Evolutionary conservation across 2,888 invertebrate genomes (phyloP).

Genomic region (Subacronicta megacephala): DNA sequence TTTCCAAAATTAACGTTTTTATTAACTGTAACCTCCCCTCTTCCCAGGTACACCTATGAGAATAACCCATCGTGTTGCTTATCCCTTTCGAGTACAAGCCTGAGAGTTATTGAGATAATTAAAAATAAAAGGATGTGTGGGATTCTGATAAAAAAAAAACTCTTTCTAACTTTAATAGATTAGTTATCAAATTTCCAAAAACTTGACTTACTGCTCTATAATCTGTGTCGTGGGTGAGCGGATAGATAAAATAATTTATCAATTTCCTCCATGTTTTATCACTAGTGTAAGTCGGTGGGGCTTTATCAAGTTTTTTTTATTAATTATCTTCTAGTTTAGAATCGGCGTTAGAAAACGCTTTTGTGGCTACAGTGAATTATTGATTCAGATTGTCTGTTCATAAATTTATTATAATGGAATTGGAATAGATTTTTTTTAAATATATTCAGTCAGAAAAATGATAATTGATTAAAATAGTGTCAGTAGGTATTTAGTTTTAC

Average conservation of each 20-base stretch:
- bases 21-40: too few species aligned
- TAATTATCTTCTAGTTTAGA: slow-evolving; percentile 60
- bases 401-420: slow-evolving; percentile 23
- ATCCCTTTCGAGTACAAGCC: too few species aligned
- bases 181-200: slow-evolving; percentile 21
- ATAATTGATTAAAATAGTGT: slow-evolving; percentile 29
- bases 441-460: slow-evolving; percentile 22
- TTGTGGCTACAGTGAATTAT: slow-evolving; percentile 54
- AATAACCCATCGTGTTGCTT: too few species aligned
- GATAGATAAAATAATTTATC: slow-evolving; percentile 66
- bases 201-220: slow-evolving; percentile 52
- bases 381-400: slow-evolving; percentile 34
- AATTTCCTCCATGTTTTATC: slow-evolving; percentile 60
- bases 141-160: slow-evolving; percentile 19
- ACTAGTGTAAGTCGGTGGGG: slow-evolving; percentile 58
- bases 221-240: slow-evolving; percentile 51
- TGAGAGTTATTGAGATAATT: background rate
- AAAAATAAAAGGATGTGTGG: slow-evolving; percentile 13
- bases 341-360: slow-evolving; percentile 51
- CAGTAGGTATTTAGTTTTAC: too few species aligned
- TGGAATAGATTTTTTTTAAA: slow-evolving; percentile 6
- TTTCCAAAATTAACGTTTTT: too few species aligned
- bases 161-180: slow-evolving; percentile 17
- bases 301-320: slow-evolving; percentile 59
- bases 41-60: too few species aligned